Conservation (phyloP, 2,797 vertebrate genomes). For the Iguana delicatissima region DNA sequence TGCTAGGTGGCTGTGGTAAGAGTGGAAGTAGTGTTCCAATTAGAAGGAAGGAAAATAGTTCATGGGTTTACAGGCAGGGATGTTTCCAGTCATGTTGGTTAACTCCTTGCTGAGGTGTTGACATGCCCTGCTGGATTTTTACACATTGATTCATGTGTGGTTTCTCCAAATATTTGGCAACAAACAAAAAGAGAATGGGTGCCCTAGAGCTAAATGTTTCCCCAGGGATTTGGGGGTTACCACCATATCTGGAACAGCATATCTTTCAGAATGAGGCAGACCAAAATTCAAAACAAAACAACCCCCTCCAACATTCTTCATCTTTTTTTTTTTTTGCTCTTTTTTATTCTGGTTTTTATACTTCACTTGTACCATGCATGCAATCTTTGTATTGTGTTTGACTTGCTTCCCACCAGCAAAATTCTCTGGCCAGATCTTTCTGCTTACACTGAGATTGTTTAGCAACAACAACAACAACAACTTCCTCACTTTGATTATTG, state of each 20-base stretch:
- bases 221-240: not conserved
- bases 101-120: conserved; percentile 25
- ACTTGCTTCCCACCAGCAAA: not conserved
- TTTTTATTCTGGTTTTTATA: not conserved
- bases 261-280: not conserved
- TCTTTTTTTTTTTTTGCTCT: not conserved
- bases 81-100: conserved; percentile 11
- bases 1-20: conserved; percentile 1
- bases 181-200: conserved; percentile 21
- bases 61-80: not conserved
- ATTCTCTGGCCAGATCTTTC: not conserved
- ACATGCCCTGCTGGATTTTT: conserved; percentile 11
- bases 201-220: conserved; percentile 3
- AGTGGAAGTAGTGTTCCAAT: conserved; percentile 9
- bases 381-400: not conserved
- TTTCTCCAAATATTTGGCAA: conserved; percentile 20
- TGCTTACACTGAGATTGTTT: not conserved
- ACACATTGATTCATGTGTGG: conserved; percentile 10
- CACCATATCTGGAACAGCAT: not conserved
- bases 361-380: not conserved
- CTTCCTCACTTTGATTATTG: not conserved
- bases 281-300: not conserved
- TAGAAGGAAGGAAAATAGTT: conserved; percentile 18
- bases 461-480: no score
- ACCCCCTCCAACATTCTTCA: no score